A percentile compares a stretch with the other conserved stretches of the same genome.
phyloP scores from a whole-genome alignment of 2,113 vertebrate genomes.

The Pollimyrus isidori region DNA sequence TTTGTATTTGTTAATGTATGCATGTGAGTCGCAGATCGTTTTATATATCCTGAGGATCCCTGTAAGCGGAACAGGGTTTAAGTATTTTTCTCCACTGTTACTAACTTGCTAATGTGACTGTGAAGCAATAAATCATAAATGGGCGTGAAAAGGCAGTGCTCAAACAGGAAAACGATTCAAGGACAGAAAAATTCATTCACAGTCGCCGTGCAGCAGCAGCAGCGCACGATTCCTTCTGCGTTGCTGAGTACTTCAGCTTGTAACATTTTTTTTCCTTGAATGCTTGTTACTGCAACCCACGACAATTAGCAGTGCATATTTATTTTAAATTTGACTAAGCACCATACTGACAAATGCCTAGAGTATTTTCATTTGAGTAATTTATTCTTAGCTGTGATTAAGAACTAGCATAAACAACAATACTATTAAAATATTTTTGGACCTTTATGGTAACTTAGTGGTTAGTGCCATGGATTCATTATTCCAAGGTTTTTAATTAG shows the following conservation, averaged over 20 bases:
- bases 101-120: neutral
- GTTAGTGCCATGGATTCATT: neutral
- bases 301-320: neutral
- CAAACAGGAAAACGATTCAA: neutral
- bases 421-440: neutral
- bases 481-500: neutral
- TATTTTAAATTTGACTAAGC: neutral
- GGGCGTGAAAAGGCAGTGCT: neutral
- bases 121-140: conserved; percentile 5
- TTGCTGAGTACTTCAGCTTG: neutral
- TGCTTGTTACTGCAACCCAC: neutral
- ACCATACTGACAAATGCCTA: neutral
- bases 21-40: neutral
- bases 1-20: neutral
- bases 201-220: neutral
- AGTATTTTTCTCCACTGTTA: neutral
- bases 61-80: neutral
- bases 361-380: neutral
- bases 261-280: neutral
- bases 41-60: neutral
- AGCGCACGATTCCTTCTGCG: neutral
- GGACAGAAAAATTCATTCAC: neutral
- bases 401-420: neutral
- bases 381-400: neutral
- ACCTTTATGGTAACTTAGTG: neutral